Evolutionary conservation across 2,797 vertebrate genomes (phyloP), one percentile per base, ranked within the genome.

Genomic region (Megaceryle alcyon): DNA sequence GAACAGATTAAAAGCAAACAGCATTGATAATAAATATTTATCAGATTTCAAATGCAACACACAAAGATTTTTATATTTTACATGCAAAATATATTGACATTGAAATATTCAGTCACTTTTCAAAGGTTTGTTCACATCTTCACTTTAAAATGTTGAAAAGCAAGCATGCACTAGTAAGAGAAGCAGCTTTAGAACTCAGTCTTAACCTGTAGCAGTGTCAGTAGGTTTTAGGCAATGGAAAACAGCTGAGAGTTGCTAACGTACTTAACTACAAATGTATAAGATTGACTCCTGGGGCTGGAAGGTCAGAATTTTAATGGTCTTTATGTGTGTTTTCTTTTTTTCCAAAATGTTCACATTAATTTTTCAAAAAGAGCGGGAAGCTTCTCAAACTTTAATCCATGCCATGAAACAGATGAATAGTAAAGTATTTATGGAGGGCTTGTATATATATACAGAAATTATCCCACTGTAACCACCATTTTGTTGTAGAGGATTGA

Each of bases 1-100:
- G 96, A 98, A 97, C 97, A 98, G 97, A 98, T 98, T 98, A 98
- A 98, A 98, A 98, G 98, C 98, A 98, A 98, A 98, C 98, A 98
- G 96, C 98, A 97, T 96, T 97, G 97, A 98, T 98, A 97, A 98
- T 98, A 98, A 98, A 98, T 98, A 98, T 98, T 98, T 98, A 98
- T 98, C 98, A 98, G 97, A 98, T 98, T 98, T 97, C 96, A 96
- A 97, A 97, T 96, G 97, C 95, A 98, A 96, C 96, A 97, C 92
- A 91, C 17, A 35, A 81, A 97, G 88, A 97, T 96, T 98, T 97
- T 97, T 97, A 89, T 97, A 98, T 97, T 98, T 98, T 97, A 96
- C 77, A 92, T 97, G 96, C 97, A 96, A 98, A 96, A 96, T 96
- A 96, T 96, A 95, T 97, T 98, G 94, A 82, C 90, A 94, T 82